Evolutionary conservation across 2,888 invertebrate genomes (phyloP), one percentile per base, ranked within the genome.

Genomic region (Calameuta pallipes): DNA sequence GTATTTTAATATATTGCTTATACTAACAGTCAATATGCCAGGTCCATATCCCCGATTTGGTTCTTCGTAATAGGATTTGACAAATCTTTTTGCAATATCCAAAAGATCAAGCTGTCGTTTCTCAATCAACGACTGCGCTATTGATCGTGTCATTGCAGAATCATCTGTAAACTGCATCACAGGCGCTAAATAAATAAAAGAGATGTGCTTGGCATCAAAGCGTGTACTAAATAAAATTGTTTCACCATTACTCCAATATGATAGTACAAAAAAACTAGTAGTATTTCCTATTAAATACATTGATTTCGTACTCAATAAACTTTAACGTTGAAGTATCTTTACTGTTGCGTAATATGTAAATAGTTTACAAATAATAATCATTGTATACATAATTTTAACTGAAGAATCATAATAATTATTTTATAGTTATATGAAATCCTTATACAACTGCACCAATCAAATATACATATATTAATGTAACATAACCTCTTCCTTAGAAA

Each of bases 21-120:
- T 83, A 86, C 85, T 83, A 80, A 90, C 90, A 70, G 84, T 89
- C 30, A 93, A 90, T 41, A 96, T 94, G 85, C 92, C 93, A 37
- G 89, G 87, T 3, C 96, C 96, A 90, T 96, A 96, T 3, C 95
- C 95, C 79, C 96, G 92, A 79, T 92, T 89, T 12, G 94, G 94
- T 76, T 95, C 93, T 71, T 91, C 90, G 83, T 92, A 94, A 90
- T 93, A 96, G 85, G 94, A 94, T 81, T 93, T 92, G 0, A 94
- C 93, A 91, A 96, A 96, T 86, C 93, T 92, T 85, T 92, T 92
- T 0, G 95, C 95, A 89, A 96, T 89, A 85, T 95, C 94, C 77
- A 92, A 90, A 33, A 93, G 91, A 89, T 95, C 93, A 69, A 94
- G 92, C n/a, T 90, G 89, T 79, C 91, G 91, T 75, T 93, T 92